Percentiles rank a stretch among this genome's conserved stretches.
Conservation (phyloP, 2,113 vertebrate genomes). For the Limanda limanda region DNA sequence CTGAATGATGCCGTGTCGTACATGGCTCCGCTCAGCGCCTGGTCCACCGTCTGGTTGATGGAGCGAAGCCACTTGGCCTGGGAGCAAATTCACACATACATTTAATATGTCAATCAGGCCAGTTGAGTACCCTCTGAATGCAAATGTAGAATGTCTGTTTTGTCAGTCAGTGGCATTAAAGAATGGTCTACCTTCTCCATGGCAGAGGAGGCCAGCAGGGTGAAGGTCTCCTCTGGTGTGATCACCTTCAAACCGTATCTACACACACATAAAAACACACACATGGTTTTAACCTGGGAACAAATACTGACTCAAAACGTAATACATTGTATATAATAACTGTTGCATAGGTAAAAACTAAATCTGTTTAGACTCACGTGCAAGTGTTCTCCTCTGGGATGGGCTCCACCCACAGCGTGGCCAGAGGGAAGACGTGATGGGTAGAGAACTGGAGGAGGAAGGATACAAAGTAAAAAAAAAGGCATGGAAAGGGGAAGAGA, state of each 20-base stretch:
- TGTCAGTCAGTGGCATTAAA: not conserved
- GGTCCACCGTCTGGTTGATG: slow-evolving; percentile 95
- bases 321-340: too few species aligned
- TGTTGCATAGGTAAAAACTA: too few species aligned
- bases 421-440: slow-evolving; percentile 94
- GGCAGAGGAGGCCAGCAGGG: slow-evolving; percentile 90
- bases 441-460: slow-evolving; percentile 92
- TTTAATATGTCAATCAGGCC: not conserved
- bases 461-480: not conserved
- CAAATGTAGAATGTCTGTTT: not conserved
- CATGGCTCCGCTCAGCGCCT: slow-evolving; percentile 84
- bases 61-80: slow-evolving; percentile 95
- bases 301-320: too few species aligned
- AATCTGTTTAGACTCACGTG: slow-evolving; percentile 82
- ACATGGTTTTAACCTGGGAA: not conserved
- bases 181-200: slow-evolving; percentile 89
- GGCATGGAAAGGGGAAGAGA: not conserved
- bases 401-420: slow-evolving; percentile 95
- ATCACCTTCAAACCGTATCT: slow-evolving; percentile 95
- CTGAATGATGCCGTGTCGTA: slow-evolving; percentile 71
- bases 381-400: slow-evolving; percentile 90
- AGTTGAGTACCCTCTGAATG: not conserved
- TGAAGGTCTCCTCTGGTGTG: slow-evolving; percentile 94
- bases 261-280: slow-evolving; percentile 7
- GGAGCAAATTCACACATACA: not conserved